phyloP scores from a whole-genome alignment of 2,797 vertebrate species.

The Crocidura indochinensis region DNA sequence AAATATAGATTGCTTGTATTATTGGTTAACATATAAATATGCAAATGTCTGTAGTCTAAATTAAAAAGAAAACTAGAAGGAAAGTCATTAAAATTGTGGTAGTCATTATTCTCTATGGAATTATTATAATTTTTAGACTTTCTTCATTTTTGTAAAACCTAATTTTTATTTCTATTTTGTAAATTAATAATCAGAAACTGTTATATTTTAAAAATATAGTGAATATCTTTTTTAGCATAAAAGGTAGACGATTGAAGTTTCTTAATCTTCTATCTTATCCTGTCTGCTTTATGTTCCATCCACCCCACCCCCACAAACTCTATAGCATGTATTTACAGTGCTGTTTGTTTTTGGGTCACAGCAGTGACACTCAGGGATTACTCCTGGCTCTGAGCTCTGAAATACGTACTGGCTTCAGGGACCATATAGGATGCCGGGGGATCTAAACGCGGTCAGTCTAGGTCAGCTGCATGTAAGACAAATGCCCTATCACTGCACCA shows the following conservation, averaged over 20 bases:
- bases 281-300: neutral
- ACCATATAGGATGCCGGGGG: too few species aligned
- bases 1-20: neutral
- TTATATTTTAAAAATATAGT: neutral
- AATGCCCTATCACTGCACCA: too few species aligned
- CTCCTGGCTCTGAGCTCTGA: too few species aligned
- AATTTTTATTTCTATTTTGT: neutral
- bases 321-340: slow-evolving; percentile 23
- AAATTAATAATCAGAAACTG: neutral
- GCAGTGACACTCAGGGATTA: too few species aligned
- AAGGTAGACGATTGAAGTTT: rapidly evolving
- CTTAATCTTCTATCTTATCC: neutral
- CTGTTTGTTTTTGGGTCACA: too few species aligned
- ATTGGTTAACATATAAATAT: slow-evolving; percentile 32
- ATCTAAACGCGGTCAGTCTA: too few species aligned
- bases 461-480: too few species aligned
- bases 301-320: neutral
- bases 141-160: slow-evolving; percentile 6
- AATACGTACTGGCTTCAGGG: too few species aligned
- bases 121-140: slow-evolving; percentile 35
- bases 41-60: neutral
- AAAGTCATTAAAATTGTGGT: slow-evolving; percentile 10
- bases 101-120: neutral
- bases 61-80: neutral
- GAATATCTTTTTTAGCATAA: neutral